phyloP scores from a whole-genome alignment of 1,140 invertebrate species.

The Drosophila seguyi region DNA sequence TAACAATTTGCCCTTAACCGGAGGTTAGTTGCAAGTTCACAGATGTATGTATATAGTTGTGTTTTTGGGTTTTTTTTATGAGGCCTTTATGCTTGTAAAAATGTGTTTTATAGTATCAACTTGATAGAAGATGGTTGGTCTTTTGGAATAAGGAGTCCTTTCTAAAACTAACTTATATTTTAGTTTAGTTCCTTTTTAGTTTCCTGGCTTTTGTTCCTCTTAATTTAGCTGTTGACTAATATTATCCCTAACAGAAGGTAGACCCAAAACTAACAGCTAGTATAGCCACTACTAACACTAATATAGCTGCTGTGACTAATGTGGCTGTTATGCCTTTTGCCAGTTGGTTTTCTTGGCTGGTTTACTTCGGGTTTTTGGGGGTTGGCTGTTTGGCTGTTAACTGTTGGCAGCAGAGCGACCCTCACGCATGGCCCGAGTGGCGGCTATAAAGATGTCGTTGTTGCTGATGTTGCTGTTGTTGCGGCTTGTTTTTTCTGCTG shows the following conservation, averaged over 20 bases:
- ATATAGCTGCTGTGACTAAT: constrained; percentile 35
- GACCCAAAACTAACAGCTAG: constrained; percentile 6
- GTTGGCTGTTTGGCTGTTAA: constrained; percentile 51
- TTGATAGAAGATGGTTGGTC: too few relatives aligned
- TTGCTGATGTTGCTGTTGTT: constrained; percentile 47
- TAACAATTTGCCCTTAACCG: constrained; percentile 30
- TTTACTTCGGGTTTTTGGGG: constrained; percentile 46
- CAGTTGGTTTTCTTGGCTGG: constrained; percentile 41
- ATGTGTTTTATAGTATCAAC: background rate
- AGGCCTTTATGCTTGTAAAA: background rate
- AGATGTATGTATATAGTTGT: constrained; percentile 8
- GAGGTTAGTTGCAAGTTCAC: constrained; percentile 31
- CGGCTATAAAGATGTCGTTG: constrained; percentile 80
- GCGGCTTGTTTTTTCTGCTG: constrained; percentile 16
- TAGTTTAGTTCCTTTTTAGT: too few relatives aligned
- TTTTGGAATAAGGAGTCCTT: too few relatives aligned
- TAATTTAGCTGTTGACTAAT: background rate
- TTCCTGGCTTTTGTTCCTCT: too few relatives aligned
- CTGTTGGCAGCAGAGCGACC: constrained; percentile 48
- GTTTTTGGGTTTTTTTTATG: background rate
- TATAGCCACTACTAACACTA: constrained; percentile 5
- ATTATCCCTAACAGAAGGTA: background rate
- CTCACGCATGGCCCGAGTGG: constrained; percentile 66
- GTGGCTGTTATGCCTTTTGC: constrained; percentile 22
- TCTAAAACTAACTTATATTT: too few relatives aligned